Evolutionary conservation across 2,113 vertebrate genomes (phyloP).

Genomic region (Pangasianodon gigas): DNA sequence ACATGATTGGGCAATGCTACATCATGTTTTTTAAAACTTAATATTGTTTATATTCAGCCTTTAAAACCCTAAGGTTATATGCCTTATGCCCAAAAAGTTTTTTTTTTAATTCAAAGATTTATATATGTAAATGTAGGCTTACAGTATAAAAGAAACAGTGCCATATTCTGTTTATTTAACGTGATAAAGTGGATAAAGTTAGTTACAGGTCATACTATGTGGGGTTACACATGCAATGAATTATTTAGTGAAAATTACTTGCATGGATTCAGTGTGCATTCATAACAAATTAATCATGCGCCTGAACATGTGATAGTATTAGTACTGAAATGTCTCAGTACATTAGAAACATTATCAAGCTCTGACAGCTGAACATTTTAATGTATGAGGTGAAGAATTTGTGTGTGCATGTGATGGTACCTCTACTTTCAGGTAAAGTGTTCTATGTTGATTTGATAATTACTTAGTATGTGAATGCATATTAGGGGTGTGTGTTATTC

Average conservation of each 20-base stretch:
- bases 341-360: background rate
- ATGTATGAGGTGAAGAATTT: background rate
- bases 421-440: background rate
- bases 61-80: background rate
- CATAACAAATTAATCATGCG: background rate
- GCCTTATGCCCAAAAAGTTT: background rate
- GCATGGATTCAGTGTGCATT: conserved; percentile 22
- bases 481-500: background rate
- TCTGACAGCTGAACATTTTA: background rate
- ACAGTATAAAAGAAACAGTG: background rate
- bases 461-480: background rate
- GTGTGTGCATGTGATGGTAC: background rate
- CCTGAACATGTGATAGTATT: background rate
- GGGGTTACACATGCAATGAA: background rate
- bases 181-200: background rate
- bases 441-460: background rate
- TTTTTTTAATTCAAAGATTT: background rate
- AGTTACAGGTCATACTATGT: background rate
- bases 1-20: background rate
- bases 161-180: background rate
- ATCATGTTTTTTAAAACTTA: background rate
- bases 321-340: background rate
- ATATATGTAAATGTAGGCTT: background rate
- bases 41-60: background rate
- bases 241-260: background rate